Evolutionary conservation across 2,797 vertebrate genomes (phyloP).

Genomic region (Sternarchorhynchus goeldii): DNA sequence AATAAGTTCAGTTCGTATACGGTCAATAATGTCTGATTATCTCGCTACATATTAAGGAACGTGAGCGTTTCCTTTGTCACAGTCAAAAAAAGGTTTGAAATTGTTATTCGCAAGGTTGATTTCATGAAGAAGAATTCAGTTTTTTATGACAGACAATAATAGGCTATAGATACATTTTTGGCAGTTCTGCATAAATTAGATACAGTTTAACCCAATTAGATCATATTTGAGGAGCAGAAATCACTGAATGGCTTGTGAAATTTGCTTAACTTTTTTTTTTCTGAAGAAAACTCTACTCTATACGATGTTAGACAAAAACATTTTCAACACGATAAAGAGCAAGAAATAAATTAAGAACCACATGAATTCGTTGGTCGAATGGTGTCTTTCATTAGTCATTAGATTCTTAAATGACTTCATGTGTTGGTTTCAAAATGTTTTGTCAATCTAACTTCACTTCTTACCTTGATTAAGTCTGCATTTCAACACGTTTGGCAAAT

Average conservation of each 20-base stretch:
- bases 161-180: too few species aligned
- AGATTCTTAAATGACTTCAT: neutral
- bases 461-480: neutral
- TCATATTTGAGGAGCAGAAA: too few species aligned
- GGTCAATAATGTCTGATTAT: neutral
- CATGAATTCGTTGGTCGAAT: too few species aligned
- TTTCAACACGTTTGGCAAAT: neutral
- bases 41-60: conserved; percentile 51
- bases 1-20: neutral
- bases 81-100: conserved; percentile 36
- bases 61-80: conserved; percentile 53
- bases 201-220: too few species aligned
- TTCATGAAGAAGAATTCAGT: neutral
- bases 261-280: too few species aligned
- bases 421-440: neutral
- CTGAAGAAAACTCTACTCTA: too few species aligned
- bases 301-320: too few species aligned
- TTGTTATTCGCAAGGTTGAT: too few species aligned
- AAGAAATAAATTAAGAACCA: neutral
- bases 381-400: neutral
- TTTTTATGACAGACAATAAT: neutral
- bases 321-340: neutral
- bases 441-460: neutral
- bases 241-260: too few species aligned
- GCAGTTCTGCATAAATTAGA: too few species aligned